Base-by-base conservation (phyloP, 1,140 invertebrate genomes). In the Wasmannia auropunctata region DNA sequence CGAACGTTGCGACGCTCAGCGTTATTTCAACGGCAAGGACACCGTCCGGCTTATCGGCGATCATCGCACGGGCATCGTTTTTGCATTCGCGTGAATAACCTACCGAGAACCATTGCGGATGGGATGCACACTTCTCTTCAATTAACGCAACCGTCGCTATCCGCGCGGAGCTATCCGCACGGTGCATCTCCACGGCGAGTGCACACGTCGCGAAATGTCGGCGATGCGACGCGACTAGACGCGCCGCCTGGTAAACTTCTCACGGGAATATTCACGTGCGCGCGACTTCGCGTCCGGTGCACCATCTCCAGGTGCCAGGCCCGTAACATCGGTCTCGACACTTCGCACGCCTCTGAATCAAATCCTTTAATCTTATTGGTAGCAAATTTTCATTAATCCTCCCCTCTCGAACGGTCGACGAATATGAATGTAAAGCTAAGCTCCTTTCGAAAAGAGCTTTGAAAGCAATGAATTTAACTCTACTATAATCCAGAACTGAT, bases 201-300 rank as follows among this genome's bases (percentile, higher is more conserved):
- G 16, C 22, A 31, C 10, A 25, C 43, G 58, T 76, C 69, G 56
- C 74, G 49, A 28, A 56, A 72, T n/a, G 51, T 60, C 40, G 40
- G 19, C 60, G 62, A 43, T 25, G 76, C 19, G 58, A 88, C 31
- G 28, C 54, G 46, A 40, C 31, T 69, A 19, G 46, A 19, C 31
- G 62, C 40, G 62, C 40, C 37, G 63, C 34, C 22, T 25, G 85
- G 28, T 25, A 58, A 46, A 46, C 40, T 85, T 88, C 87, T 77
- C 87, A 88, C 87, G 72, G 40, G 22, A 56, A 56, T 88, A 86
- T 88, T 85, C 84, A 86, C 67, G 76, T 25, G 25, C 7, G 40
- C 46, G 80, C 37, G 34, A 46, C 31, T 83, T 67, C 34, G 86
- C 60, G 76, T 77, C 70, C 46, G 86, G 25, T 74, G 34, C 49